Conservation (phyloP, 2,888 invertebrate species). For the Phengaris alcon region DNA sequence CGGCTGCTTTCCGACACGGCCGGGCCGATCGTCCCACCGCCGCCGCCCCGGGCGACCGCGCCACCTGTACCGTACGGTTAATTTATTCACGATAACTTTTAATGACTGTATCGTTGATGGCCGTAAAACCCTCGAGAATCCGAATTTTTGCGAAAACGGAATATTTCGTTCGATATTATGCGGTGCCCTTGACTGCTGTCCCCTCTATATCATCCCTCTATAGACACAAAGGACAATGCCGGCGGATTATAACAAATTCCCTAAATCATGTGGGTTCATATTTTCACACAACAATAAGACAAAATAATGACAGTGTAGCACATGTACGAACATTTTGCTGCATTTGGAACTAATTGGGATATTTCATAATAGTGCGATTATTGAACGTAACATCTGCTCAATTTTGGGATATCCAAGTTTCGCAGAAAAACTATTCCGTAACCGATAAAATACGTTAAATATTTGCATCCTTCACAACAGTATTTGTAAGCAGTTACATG, state of each 20-base stretch:
- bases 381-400: conserved; percentile 69
- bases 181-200: conserved; percentile 48
- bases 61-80: conserved; percentile 66
- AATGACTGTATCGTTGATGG: conserved; percentile 52
- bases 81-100: conserved; percentile 60
- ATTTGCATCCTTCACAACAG: neutral
- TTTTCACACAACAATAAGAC: conserved; percentile 72
- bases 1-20: conserved; percentile 52
- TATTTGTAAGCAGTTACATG: neutral
- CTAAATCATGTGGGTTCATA: conserved; percentile 77
- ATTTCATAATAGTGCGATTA: conserved; percentile 67
- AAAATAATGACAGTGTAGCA: conserved; percentile 72
- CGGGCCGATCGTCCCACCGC: conserved; percentile 56
- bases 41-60: conserved; percentile 63
- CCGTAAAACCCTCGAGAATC: conserved; percentile 32
- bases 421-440: neutral
- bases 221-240: conserved; percentile 61
- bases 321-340: conserved; percentile 72
- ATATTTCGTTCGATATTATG: conserved; percentile 44
- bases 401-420: conserved; percentile 14
- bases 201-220: conserved; percentile 57
- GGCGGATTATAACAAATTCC: conserved; percentile 76
- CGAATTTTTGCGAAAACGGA: conserved; percentile 51
- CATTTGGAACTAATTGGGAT: conserved; percentile 77
- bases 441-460: conserved; percentile 2